phyloP scores from a whole-genome alignment of 1,140 invertebrate species.

The Lordiphosa collinella region DNA sequence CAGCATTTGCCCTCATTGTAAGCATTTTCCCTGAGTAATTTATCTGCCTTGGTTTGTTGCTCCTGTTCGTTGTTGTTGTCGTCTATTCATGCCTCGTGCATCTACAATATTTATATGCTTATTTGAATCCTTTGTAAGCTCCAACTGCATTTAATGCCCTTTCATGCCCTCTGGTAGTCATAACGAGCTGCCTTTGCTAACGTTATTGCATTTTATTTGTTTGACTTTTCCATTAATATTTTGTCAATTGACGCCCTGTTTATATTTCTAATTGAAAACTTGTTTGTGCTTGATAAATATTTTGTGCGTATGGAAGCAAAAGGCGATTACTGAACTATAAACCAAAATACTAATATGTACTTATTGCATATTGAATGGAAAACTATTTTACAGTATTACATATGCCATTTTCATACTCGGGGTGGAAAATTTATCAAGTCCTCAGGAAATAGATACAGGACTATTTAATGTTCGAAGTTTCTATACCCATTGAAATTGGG shows the following conservation, averaged over 20 bases:
- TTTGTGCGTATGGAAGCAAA: constrained; percentile 20
- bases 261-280: constrained; percentile 27
- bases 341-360: neutral
- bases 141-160: constrained; percentile 3
- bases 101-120: constrained; percentile 24
- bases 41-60: constrained; percentile 1
- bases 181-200: neutral
- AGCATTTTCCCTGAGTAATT: constrained; percentile 10
- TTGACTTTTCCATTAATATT: constrained; percentile 43
- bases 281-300: constrained; percentile 4
- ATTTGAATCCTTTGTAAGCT: constrained; percentile 5
- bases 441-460: too few relatives aligned
- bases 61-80: constrained; percentile 3
- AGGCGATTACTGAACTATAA: constrained; percentile 24
- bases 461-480: too few relatives aligned
- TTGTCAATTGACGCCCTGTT: constrained; percentile 32
- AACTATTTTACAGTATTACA: too few relatives aligned
- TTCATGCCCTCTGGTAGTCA: too few relatives aligned
- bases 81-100: constrained; percentile 21
- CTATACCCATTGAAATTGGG: too few relatives aligned
- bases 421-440: too few relatives aligned
- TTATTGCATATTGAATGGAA: too few relatives aligned
- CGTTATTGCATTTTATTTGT: constrained; percentile 25
- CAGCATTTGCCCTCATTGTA: constrained; percentile 14
- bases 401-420: too few relatives aligned